phyloP scores from a whole-genome alignment of 2,797 vertebrate genomes.

The Lophius americanus region DNA sequence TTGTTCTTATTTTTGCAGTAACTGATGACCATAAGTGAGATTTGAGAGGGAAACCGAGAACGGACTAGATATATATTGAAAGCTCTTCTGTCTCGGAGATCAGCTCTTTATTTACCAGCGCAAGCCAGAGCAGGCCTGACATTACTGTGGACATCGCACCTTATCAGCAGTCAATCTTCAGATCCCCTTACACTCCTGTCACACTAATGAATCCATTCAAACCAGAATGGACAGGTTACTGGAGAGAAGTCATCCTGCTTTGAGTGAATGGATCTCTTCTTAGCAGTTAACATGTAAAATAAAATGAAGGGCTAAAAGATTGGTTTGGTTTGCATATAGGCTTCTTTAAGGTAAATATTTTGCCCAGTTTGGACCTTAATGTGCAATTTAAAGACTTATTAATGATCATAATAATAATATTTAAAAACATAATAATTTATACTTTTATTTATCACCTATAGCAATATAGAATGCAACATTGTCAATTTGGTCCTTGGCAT shows the following conservation, averaged over 20 bases:
- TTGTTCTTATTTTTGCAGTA: slow-evolving; percentile 42
- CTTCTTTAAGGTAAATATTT: too few relatives aligned
- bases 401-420: too few relatives aligned
- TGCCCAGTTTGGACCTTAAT: too few relatives aligned
- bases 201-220: slow-evolving; percentile 9
- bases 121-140: slow-evolving; percentile 6
- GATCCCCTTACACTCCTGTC: slow-evolving; percentile 20
- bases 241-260: neutral
- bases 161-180: slow-evolving; percentile 11
- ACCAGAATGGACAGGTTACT: neutral
- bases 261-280: neutral
- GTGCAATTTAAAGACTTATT: too few relatives aligned
- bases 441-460: too few relatives aligned
- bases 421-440: too few relatives aligned
- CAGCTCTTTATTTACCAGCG: slow-evolving; percentile 46
- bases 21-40: slow-evolving; percentile 24
- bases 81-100: slow-evolving; percentile 29
- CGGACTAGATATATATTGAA: slow-evolving; percentile 26
- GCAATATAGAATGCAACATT: too few relatives aligned
- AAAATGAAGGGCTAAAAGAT: neutral
- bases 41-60: slow-evolving; percentile 41
- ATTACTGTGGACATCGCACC: slow-evolving; percentile 32
- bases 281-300: neutral
- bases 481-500: too few relatives aligned
- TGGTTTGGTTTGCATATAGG: too few relatives aligned